phyloP scores from a whole-genome alignment of 2,888 invertebrate species.

The Sarcophaga caerulescens region DNA sequence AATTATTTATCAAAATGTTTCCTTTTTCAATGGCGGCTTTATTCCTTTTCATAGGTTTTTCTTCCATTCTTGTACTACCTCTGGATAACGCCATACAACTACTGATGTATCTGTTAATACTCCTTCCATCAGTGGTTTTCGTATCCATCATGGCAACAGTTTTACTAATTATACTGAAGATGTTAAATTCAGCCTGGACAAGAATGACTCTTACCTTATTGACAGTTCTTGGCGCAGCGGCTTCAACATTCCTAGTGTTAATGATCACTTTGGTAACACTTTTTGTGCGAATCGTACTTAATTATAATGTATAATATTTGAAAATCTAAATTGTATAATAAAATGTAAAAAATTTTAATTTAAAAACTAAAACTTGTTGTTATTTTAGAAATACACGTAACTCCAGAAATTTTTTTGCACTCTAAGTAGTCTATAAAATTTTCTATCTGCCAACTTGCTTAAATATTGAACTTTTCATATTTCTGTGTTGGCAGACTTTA shows the following conservation, averaged over 20 bases:
- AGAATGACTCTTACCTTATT: background rate
- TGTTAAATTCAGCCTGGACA: background rate
- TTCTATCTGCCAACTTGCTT: too few relatives aligned
- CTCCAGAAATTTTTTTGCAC: too few relatives aligned
- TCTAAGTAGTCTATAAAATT: too few relatives aligned
- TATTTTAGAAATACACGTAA: too few relatives aligned
- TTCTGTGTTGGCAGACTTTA: too few relatives aligned
- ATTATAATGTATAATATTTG: background rate
- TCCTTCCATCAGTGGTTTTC: slow-evolving; percentile 1
- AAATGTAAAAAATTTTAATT: too few relatives aligned
- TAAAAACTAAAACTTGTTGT: too few relatives aligned
- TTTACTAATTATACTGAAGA: background rate
- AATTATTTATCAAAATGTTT: slow-evolving; percentile 21
- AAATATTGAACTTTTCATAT: too few relatives aligned
- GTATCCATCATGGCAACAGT: background rate
- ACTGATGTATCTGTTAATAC: slow-evolving; percentile 16
- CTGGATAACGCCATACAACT: background rate
- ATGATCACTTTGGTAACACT: slow-evolving; percentile 8
- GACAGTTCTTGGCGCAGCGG: background rate
- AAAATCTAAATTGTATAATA: too few relatives aligned
- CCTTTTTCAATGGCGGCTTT: background rate
- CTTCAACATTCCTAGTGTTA: background rate
- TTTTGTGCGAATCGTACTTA: background rate
- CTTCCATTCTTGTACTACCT: slow-evolving; percentile 14
- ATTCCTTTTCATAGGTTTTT: background rate